Evolutionary conservation across 2,797 vertebrate genomes (phyloP).

Genomic region (Malacoctenus gilli): DNA sequence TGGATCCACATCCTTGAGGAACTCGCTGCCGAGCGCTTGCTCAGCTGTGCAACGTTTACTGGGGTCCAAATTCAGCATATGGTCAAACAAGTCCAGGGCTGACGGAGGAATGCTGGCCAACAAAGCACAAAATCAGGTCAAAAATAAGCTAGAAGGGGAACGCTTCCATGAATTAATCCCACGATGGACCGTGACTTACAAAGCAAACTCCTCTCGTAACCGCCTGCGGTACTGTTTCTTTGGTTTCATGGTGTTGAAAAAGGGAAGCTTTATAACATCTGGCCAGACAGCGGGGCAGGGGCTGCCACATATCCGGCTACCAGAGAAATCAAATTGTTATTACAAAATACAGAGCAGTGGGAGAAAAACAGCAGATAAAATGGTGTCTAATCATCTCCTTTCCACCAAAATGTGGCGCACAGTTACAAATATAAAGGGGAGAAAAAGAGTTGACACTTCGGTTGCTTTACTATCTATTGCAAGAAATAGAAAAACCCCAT

Average conservation of each 20-base stretch:
- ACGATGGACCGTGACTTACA: constrained; percentile 82
- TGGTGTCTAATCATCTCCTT: too few relatives aligned
- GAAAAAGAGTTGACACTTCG: too few relatives aligned
- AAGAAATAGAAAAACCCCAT: too few relatives aligned
- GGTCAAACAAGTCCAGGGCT: constrained; percentile 95
- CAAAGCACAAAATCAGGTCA: background rate
- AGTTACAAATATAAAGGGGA: too few relatives aligned
- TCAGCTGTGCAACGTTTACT: constrained; percentile 96
- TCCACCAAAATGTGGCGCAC: too few relatives aligned
- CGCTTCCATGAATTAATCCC: background rate
- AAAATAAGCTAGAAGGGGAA: background rate
- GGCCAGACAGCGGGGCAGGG: constrained; percentile 98
- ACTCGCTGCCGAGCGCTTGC: constrained; percentile 93
- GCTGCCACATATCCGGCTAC: constrained; percentile 96
- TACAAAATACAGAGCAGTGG: too few relatives aligned
- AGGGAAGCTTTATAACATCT: constrained; percentile 98
- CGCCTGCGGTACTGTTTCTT: constrained; percentile 98
- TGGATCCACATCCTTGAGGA: constrained; percentile 94
- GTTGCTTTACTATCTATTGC: too few relatives aligned
- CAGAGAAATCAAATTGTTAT: background rate
- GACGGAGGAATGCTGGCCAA: constrained; percentile 87
- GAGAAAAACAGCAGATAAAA: too few relatives aligned
- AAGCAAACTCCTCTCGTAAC: constrained; percentile 96
- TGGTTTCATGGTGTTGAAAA: constrained; percentile 99
- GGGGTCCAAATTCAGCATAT: constrained; percentile 97